phyloP scores from a whole-genome alignment of 2,888 invertebrate species.

The Gonocerus acuteangulatus region DNA sequence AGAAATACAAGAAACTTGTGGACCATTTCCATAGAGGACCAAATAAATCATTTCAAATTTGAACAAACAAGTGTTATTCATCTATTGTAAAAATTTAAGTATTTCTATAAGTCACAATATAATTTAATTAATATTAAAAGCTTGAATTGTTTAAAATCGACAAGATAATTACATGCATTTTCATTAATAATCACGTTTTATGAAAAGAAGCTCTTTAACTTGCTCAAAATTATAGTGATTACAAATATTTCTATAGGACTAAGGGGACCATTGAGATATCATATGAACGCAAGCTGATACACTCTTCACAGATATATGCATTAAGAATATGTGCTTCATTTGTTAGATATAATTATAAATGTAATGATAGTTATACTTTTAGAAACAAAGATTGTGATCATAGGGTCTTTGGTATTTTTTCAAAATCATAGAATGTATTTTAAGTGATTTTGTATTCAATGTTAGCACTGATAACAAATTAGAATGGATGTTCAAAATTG shows the following conservation, averaged over 20 bases:
- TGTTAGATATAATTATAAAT: slow-evolving; percentile 1
- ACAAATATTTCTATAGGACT: neutral
- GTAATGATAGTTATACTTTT: slow-evolving; percentile 3
- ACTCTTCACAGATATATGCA: slow-evolving; percentile 20
- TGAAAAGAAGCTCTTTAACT: neutral
- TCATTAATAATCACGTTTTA: too few relatives aligned
- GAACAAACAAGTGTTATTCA: too few relatives aligned
- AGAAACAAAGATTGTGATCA: slow-evolving; percentile 21
- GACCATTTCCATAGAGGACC: too few relatives aligned
- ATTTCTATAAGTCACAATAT: too few relatives aligned
- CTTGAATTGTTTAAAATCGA: too few relatives aligned
- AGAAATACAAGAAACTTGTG: too few relatives aligned
- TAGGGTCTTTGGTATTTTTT: slow-evolving; percentile 27
- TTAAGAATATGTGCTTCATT: slow-evolving; percentile 8
- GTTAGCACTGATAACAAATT: slow-evolving; percentile 22
- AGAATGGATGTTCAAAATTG: neutral
- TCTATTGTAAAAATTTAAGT: too few relatives aligned
- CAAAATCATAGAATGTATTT: slow-evolving; percentile 22
- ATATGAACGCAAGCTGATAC: slow-evolving; percentile 1
- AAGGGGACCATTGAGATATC: slow-evolving; percentile 20
- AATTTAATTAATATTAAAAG: too few relatives aligned
- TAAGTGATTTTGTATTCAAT: slow-evolving; percentile 17
- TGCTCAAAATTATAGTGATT: slow-evolving; percentile 19
- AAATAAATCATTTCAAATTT: too few relatives aligned
- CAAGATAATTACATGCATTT: too few relatives aligned